Percentiles rank a stretch among this genome's conserved stretches.
Conservation (phyloP, 1,140 invertebrate species). For the Drosophila rufa region DNA sequence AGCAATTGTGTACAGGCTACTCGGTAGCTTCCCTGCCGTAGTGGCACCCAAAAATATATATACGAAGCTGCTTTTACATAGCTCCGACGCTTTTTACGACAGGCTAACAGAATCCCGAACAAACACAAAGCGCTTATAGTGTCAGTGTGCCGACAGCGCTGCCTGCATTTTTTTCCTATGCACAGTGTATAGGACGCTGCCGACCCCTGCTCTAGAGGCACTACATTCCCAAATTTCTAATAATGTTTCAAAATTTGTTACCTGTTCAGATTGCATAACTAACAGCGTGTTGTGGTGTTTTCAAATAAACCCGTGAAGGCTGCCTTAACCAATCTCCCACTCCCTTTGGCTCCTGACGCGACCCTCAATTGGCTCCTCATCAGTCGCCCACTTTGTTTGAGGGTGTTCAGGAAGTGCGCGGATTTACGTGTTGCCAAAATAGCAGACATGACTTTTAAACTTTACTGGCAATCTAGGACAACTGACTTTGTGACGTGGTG, state of each 20-base stretch:
- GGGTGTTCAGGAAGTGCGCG: slow-evolving; percentile 33
- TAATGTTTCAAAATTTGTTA: slow-evolving; percentile 34
- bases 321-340: not conserved
- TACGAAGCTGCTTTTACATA: no score
- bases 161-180: no score
- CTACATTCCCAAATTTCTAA: slow-evolving; percentile 8
- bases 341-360: not conserved
- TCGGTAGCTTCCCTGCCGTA: no score
- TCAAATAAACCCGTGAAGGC: slow-evolving; percentile 5
- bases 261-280: slow-evolving; percentile 45
- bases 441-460: slow-evolving; percentile 65
- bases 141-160: no score
- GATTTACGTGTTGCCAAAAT: slow-evolving; percentile 54
- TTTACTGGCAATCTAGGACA: slow-evolving; percentile 42
- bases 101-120: no score
- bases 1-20: no score
- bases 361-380: slow-evolving; percentile 27
- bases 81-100: no score
- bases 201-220: no score
- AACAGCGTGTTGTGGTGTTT: slow-evolving; percentile 40
- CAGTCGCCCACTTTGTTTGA: slow-evolving; percentile 23
- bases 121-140: no score
- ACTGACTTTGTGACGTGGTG: slow-evolving; percentile 29
- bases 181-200: no score
- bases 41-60: no score